Evolutionary conservation across 2,797 vertebrate genomes (phyloP).

Genomic region (Gadopsis marmoratus): DNA sequence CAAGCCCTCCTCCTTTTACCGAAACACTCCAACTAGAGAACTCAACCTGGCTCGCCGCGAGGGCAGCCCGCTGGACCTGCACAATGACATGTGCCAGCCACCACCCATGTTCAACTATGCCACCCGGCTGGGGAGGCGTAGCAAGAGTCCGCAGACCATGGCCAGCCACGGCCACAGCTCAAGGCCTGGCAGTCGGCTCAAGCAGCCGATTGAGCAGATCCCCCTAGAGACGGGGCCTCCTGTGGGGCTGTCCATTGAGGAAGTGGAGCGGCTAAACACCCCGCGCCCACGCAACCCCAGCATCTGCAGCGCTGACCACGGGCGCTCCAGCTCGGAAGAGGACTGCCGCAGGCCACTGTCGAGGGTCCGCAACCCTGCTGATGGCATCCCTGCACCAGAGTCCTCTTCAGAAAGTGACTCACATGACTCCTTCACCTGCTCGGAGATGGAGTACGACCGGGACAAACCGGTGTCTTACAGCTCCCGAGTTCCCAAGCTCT

Average conservation of each 20-base stretch:
- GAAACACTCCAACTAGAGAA: slow-evolving; percentile 94
- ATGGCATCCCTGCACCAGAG: slow-evolving; percentile 95
- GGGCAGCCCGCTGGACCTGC: slow-evolving; percentile 91
- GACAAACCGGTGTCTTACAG: slow-evolving; percentile 92
- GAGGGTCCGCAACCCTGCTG: slow-evolving; percentile 93
- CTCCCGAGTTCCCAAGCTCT: slow-evolving; percentile 95
- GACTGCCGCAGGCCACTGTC: slow-evolving; percentile 95
- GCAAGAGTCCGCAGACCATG: slow-evolving; percentile 97
- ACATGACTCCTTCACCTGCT: slow-evolving; percentile 99
- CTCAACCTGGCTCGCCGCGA: slow-evolving; percentile 93
- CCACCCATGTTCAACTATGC: slow-evolving; percentile 93
- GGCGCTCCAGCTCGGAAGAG: slow-evolving; percentile 96
- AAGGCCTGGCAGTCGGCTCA: slow-evolving; percentile 93
- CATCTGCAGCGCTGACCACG: slow-evolving; percentile 98
- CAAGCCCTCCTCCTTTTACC: slow-evolving; percentile 93
- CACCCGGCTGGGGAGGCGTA: slow-evolving; percentile 93
- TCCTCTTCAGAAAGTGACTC: slow-evolving; percentile 99
- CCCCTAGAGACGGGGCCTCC: slow-evolving; percentile 93
- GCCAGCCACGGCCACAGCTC: slow-evolving; percentile 88
- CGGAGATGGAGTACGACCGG: slow-evolving; percentile 98
- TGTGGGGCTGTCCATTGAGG: slow-evolving; percentile 95
- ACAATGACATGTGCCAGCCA: slow-evolving; percentile 89
- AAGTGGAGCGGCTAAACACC: slow-evolving; percentile 97
- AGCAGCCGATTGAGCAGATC: slow-evolving; percentile 94
- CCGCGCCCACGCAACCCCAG: slow-evolving; percentile 97